Base-by-base conservation (phyloP, 2,797 vertebrate genomes). In the Epinephelus malabaricus region DNA sequence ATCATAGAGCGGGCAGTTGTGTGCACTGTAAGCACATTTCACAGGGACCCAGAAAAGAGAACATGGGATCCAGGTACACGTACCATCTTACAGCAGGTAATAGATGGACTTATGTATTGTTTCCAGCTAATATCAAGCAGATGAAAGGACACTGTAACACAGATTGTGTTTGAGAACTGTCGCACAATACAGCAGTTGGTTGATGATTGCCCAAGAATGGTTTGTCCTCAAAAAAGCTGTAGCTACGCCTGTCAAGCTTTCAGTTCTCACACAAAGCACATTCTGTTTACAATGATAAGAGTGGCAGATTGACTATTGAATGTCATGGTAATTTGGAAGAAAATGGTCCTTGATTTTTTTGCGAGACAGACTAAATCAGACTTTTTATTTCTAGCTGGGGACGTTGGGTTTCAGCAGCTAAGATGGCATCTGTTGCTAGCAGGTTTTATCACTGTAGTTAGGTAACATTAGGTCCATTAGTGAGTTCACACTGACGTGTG, bases 1-100 rank as follows among this genome's bases (percentile, higher is more conserved):
- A 95, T 96, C 94, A 94, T 53, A 47, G 78, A 83, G 58, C 25
- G 45, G 88, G 78, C 87, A 79, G 71, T 53, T 78, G 54, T 81
- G 79, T 88, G 90, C 90, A 84, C 49, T 83, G 87, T 91, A 92
- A 94, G 93, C 92, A 92, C 68, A 91, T 92, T 92, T 90, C 43
- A 76, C 53, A 66, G 81, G 58, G 85, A 90, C 77, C 77, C 66
- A 84, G 76, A 88, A 84, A 82, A 40, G 25, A 72, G 76, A 83
- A 84, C 76, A 81, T 80, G 40, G 25, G 65, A 59, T 76, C 15
- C 59, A 80, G 54, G 68, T 25, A 50, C 21, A 51, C 50, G 73
- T 51, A 23, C 10, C 11, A 11, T 34, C 19, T n/a, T 64, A 21
- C 13, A 58, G 30, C 46, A 19, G 60, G 40, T 69, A 68, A 68